A percentile compares a stretch with the other conserved stretches of the same genome.
These are phyloP conservation scores for Pardosa pseudoannulata DNA, from an alignment of 2,888 invertebrate genomes.

Conservation along the genomic window DNA sequence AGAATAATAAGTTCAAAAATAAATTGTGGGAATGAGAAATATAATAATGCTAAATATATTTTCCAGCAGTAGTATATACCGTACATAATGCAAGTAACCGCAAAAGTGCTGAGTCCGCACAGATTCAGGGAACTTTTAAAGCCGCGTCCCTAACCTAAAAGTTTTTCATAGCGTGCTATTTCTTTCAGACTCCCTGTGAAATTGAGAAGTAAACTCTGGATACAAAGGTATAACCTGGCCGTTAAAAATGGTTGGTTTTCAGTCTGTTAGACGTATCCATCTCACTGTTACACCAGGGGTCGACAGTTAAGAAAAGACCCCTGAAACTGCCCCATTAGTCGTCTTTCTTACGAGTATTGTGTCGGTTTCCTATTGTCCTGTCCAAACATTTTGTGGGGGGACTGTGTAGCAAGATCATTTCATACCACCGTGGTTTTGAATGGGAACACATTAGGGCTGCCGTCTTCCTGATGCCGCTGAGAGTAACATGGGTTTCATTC, in stretches of 20 bases:
- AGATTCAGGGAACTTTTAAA: too few relatives aligned
- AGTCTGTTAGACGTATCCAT: constrained; percentile 2
- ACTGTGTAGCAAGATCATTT: constrained; percentile 49
- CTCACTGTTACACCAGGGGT: constrained; percentile 6
- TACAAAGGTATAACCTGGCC: background rate
- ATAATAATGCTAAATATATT: too few relatives aligned
- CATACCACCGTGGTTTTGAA: constrained; percentile 60
- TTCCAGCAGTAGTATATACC: too few relatives aligned
- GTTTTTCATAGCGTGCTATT: background rate
- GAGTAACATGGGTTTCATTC: background rate
- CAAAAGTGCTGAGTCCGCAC: too few relatives aligned
- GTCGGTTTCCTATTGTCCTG: constrained; percentile 26
- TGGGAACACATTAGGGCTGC: constrained; percentile 28
- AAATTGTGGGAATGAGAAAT: too few relatives aligned
- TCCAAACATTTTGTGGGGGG: constrained; percentile 44
- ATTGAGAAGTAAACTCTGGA: background rate
- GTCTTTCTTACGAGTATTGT: constrained; percentile 31
- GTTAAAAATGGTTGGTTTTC: background rate
- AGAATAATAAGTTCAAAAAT: too few relatives aligned
- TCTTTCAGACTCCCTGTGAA: background rate
- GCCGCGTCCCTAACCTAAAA: too few relatives aligned
- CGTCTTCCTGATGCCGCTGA: background rate
- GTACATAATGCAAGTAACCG: too few relatives aligned
- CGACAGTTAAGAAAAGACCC: constrained; percentile 16
- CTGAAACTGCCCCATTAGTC: constrained; percentile 55